Evolutionary conservation across 2,113 vertebrate species (phyloP), one percentile per base, ranked within the genome.

Genomic region (Psephotus haematonotus): DNA sequence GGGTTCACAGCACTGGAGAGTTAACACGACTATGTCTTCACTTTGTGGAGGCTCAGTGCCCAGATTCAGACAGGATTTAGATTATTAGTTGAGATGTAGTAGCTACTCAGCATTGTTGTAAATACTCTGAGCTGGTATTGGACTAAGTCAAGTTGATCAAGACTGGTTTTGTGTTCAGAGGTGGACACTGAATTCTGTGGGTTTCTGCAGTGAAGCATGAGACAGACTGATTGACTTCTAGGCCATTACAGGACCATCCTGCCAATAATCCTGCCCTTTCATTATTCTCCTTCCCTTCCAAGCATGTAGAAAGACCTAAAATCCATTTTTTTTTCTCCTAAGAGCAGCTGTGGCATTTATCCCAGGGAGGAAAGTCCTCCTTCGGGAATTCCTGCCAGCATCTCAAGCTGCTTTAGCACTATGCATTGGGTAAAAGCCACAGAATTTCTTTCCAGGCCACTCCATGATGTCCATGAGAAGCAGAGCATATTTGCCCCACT

Each of bases 1-100:
- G 68, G 4, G 52, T 20, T 62, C 57, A 60, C 39, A 65, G 60
- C 33, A 5, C 53, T 39, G 62, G 39, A 35, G 39, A 24, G 57
- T 47, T 65, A 35, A 25, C 70, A 37, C 3, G 1, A 13, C 1
- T 2, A 20, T 2, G 1, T 18, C 62, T n/a, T 72, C 7, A 0
- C 16, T 2, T 3, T 37, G 33, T 0, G 0, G 60, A 57, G 25
- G 12, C 17, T 23, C 41, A 19, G n/a, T 57, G 49, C 46, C 64
- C 31, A 52, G 29, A 27, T 49, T 88, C 69, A 79, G 63, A 6
- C 1, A 35, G 24, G 11, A 44, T 19, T 52, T 64, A 57, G 52
- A n/a, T 47, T 25, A 11, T 33, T 55, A 15, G 23, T 55, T 79
- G 17, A 64, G 49, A 33, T 29, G 27, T 17, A 29, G 84, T 23